phyloP scores from a whole-genome alignment of 2,888 invertebrate species.

The Trissolcus brochymenae region DNA sequence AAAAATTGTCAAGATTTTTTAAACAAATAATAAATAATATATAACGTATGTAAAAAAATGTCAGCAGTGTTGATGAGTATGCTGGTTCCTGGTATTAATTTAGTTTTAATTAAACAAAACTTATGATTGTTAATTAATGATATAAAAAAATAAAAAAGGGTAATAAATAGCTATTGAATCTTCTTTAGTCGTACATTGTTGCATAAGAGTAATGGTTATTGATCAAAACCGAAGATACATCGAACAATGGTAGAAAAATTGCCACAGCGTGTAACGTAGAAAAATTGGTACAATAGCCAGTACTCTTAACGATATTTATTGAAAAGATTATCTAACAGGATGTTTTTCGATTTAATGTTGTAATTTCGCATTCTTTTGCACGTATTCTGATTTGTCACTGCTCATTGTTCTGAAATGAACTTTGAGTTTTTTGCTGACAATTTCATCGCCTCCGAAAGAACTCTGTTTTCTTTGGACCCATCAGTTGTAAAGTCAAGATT shows the following conservation, averaged over 20 bases:
- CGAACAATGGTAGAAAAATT: conserved; percentile 43
- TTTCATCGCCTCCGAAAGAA: background rate
- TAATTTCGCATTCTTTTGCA: conserved; percentile 23
- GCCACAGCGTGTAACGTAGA: conserved; percentile 16
- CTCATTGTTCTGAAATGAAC: conserved; percentile 9
- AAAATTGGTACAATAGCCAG: conserved; percentile 41
- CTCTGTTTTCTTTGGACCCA: background rate
- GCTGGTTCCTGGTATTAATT: background rate
- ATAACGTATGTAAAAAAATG: too few species aligned
- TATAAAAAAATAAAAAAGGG: background rate
- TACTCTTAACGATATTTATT: conserved; percentile 31
- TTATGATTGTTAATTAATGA: background rate
- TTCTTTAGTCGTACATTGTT: conserved; percentile 20
- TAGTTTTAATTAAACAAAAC: background rate
- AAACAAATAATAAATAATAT: too few species aligned
- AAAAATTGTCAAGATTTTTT: too few species aligned
- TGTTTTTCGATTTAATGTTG: conserved; percentile 31
- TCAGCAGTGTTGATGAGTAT: too few species aligned
- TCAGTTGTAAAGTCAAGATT: background rate
- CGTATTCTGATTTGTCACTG: conserved; percentile 30
- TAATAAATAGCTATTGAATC: conserved; percentile 5
- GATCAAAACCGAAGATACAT: conserved; percentile 39
- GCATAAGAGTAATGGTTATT: conserved; percentile 47
- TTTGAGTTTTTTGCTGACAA: background rate
- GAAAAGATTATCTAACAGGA: conserved; percentile 35